phyloP scores from a whole-genome alignment of 2,888 invertebrate species.

The Sphinx pinastri region DNA sequence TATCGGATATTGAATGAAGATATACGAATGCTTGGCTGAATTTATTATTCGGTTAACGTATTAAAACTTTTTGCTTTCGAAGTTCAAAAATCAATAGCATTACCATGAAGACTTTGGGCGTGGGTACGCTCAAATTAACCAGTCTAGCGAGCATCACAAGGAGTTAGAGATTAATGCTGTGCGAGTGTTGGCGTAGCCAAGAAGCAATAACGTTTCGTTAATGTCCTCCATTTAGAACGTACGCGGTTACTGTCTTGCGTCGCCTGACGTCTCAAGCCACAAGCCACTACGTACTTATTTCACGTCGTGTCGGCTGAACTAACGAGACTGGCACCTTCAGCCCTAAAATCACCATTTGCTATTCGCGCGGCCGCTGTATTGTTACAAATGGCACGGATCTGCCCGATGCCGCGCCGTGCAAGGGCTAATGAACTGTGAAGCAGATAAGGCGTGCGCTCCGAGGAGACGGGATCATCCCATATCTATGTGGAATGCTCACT shows the following conservation, averaged over 20 bases:
- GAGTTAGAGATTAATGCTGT: constrained; percentile 76
- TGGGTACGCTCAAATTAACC: constrained; percentile 51
- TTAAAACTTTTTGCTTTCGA: constrained; percentile 3
- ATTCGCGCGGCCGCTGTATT: constrained; percentile 73
- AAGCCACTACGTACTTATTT: constrained; percentile 59
- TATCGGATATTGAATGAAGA: constrained; percentile 65
- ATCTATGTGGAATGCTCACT: constrained; percentile 69
- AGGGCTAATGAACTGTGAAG: constrained; percentile 84
- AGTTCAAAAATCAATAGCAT: constrained; percentile 29
- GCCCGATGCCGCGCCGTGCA: constrained; percentile 67
- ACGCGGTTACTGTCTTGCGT: constrained; percentile 73
- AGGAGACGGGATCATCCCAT: constrained; percentile 73
- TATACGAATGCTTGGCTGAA: constrained; percentile 44
- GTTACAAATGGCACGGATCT: constrained; percentile 79
- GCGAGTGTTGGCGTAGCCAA: constrained; percentile 73
- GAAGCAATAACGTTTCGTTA: constrained; percentile 79
- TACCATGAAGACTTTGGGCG: constrained; percentile 47
- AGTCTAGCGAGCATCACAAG: constrained; percentile 60
- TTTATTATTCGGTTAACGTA: constrained; percentile 40
- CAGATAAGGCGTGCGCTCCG: constrained; percentile 80
- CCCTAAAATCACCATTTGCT: constrained; percentile 74
- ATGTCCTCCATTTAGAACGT: constrained; percentile 78
- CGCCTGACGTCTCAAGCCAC: constrained; percentile 58
- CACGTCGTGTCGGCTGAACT: constrained; percentile 51
- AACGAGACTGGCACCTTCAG: constrained; percentile 69